phyloP scores from a whole-genome alignment of 2,113 vertebrate species.

The Peromyscus polionotus region DNA sequence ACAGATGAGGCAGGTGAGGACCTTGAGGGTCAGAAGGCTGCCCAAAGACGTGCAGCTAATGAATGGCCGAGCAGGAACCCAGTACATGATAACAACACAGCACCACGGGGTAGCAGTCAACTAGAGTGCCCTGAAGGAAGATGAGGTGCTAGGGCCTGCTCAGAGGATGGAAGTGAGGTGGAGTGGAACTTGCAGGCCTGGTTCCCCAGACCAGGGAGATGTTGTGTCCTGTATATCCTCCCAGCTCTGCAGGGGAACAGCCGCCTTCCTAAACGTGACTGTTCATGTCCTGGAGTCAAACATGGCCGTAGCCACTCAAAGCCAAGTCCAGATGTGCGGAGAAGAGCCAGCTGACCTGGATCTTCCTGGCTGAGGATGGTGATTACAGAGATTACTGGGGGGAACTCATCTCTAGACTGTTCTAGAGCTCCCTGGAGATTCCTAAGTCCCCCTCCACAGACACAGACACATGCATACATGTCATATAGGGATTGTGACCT shows the following conservation, averaged over 20 bases:
- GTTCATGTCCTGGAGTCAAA: background rate
- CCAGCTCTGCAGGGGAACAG: background rate
- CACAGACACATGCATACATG: background rate
- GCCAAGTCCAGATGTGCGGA: background rate
- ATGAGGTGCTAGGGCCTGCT: background rate
- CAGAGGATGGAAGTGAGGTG: accelerated
- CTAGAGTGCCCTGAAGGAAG: background rate
- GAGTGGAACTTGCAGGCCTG: background rate
- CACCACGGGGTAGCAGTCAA: background rate
- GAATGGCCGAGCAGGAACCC: background rate
- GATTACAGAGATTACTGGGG: slow-evolving; percentile 66
- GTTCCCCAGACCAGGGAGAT: background rate
- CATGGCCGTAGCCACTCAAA: slow-evolving; percentile 64
- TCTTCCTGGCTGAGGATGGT: background rate
- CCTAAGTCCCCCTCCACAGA: background rate
- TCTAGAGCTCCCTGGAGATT: slow-evolving; percentile 65
- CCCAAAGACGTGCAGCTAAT: background rate
- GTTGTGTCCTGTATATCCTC: background rate
- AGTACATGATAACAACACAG: background rate
- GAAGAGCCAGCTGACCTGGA: background rate
- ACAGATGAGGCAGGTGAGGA: background rate
- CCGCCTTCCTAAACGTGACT: background rate
- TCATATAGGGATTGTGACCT: slow-evolving; percentile 72
- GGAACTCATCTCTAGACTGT: slow-evolving; percentile 66
- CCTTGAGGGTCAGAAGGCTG: background rate